These are phyloP conservation scores for Anoplophora glabripennis DNA, from an alignment of 1,140 invertebrate genomes.

Conservation along the genomic window DNA sequence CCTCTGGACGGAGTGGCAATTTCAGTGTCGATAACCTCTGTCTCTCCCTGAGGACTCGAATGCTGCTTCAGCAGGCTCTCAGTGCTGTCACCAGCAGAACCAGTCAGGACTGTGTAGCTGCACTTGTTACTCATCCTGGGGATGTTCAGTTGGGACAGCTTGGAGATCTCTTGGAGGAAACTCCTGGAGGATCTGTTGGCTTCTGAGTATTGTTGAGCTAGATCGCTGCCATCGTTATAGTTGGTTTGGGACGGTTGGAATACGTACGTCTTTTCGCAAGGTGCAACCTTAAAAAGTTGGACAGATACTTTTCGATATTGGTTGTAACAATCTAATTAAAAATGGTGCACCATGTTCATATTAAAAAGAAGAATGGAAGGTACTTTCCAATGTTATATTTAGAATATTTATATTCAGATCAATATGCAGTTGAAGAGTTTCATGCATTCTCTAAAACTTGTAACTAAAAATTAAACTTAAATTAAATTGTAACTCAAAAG, in stretches of 20 bases:
- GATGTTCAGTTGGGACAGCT: constrained; percentile 70
- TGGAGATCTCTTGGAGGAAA: constrained; percentile 63
- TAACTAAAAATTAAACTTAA: too few relatives aligned
- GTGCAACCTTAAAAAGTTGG: constrained; percentile 28
- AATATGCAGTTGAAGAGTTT: too few relatives aligned
- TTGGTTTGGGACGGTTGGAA: constrained; percentile 49
- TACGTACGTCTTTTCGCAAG: constrained; percentile 49
- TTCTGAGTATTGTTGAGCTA: constrained; percentile 32
- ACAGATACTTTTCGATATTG: too few relatives aligned
- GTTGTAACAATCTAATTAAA: too few relatives aligned
- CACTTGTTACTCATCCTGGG: constrained; percentile 66
- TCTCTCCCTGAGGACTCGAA: constrained; percentile 31
- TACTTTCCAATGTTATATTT: too few relatives aligned
- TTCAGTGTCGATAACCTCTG: constrained; percentile 33
- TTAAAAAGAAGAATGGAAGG: too few relatives aligned
- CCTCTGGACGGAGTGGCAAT: constrained; percentile 41
- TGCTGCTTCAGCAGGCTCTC: constrained; percentile 58
- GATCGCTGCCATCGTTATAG: constrained; percentile 44
- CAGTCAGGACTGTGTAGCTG: constrained; percentile 68
- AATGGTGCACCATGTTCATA: too few relatives aligned
- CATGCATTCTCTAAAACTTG: too few relatives aligned
- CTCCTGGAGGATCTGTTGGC: constrained; percentile 29
- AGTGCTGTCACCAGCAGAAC: constrained; percentile 61
- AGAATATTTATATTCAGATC: too few relatives aligned
- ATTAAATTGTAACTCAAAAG: too few relatives aligned